Base-by-base conservation (phyloP, 1,140 invertebrate species). In the Nautilus pompilius region DNA sequence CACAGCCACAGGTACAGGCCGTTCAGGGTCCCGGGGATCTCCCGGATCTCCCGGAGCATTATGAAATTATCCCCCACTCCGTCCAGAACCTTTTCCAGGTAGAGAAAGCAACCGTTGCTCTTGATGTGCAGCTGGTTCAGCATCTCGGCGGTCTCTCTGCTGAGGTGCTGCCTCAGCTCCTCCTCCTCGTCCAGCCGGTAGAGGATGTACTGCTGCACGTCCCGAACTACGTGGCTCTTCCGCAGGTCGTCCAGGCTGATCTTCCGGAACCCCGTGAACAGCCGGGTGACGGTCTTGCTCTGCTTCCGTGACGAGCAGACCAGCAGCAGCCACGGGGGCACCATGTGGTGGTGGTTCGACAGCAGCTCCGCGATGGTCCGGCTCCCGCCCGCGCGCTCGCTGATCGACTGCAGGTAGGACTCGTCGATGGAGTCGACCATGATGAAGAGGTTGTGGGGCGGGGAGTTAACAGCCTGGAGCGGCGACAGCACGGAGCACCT, bases 81-180 rank as follows among this genome's bases (percentile, higher is more conserved):
- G 72, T 97, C 93, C 28, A 97, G 82, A 3, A 82, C 81, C 66
- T 77, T 93, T 80, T 97, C 93, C 61, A 98, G 81, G 73, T 97
- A 98, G 0, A 98, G 84, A 70, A 98, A 91, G 77, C 95, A 98
- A 0, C 95, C 95, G 78, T 97, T 96, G 75, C 93, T 95, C 80
- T 98, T 98, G 67, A 98, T 97, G 74, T 97, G 90, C 6, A 98
- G 85, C 73, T 96, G 93, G 81, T 98, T 96, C 6, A 98, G 83
- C 82, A 95, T 95, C 69, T 96, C 93, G 0, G 95, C 94, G 0
- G 94, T 95, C 73, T 94, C 92, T 71, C 87, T 85, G 58, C 87
- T 90, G 55, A 93, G 88, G 72, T 93, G 91, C 72, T 91, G 89
- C 63, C 92, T 80, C 1, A 95, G 80, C 22, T 89, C 87, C 26